These are phyloP conservation scores for Eciton burchellii DNA, from an alignment of 1,140 invertebrate genomes.

Conservation along the genomic window DNA sequence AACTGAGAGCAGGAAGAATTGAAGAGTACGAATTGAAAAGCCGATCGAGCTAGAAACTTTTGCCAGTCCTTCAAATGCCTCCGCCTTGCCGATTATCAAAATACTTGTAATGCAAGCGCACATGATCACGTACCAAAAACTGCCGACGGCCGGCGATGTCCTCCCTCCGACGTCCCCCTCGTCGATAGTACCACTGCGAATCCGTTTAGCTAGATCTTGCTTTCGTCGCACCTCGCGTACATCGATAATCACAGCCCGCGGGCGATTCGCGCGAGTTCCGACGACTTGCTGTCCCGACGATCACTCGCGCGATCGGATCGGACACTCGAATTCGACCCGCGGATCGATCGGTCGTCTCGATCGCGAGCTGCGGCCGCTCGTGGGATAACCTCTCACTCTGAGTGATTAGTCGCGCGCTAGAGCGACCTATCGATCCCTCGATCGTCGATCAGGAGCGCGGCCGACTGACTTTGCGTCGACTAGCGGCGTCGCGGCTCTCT, in stretches of 20 bases:
- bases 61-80: neutral
- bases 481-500: neutral
- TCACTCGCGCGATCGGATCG: slow-evolving; percentile 59
- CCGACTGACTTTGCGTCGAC: slow-evolving; percentile 1
- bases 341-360: slow-evolving; percentile 10
- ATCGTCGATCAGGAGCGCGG: slow-evolving; percentile 3
- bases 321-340: slow-evolving; percentile 42
- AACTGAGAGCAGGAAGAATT: no score
- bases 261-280: slow-evolving; percentile 2
- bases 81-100: neutral
- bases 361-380: neutral
- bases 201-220: slow-evolving; percentile 50
- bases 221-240: slow-evolving; percentile 60
- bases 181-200: slow-evolving; percentile 50
- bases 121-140: slow-evolving; percentile 78
- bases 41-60: no score
- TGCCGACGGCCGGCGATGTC: slow-evolving; percentile 69
- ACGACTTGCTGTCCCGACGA: neutral
- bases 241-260: slow-evolving; percentile 58
- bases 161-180: slow-evolving; percentile 2
- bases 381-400: neutral
- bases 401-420: slow-evolving; percentile 3
- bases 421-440: neutral
- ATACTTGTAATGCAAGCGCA: slow-evolving; percentile 27
- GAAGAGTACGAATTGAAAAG: no score